phyloP scores from a whole-genome alignment of 2,888 invertebrate species.

The Eupsilia transversa region DNA sequence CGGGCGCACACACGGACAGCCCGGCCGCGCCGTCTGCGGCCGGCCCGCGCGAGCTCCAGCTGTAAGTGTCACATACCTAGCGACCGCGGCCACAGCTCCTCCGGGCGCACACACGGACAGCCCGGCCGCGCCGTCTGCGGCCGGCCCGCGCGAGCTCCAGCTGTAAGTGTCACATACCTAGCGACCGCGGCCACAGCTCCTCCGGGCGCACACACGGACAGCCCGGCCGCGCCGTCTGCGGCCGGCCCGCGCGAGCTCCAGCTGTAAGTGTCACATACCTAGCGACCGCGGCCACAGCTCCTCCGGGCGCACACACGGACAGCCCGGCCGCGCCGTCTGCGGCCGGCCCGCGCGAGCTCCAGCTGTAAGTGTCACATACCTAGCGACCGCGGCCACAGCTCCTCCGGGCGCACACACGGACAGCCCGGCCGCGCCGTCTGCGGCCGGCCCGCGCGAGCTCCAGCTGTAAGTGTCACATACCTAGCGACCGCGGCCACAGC shows the following conservation, averaged over 20 bases:
- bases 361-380: slow-evolving; percentile 75
- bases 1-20: not conserved
- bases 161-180: not conserved
- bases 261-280: slow-evolving; percentile 62
- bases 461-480: slow-evolving; percentile 90
- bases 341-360: not conserved
- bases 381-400: slow-evolving; percentile 97
- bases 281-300: slow-evolving; percentile 98
- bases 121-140: not conserved
- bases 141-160: not conserved
- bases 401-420: slow-evolving; percentile 98
- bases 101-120: slow-evolving; percentile 5
- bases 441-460: slow-evolving; percentile 87
- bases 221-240: not conserved
- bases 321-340: slow-evolving; percentile 68
- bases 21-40: not conserved
- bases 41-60: slow-evolving; percentile 71
- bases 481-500: slow-evolving; percentile 94
- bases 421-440: slow-evolving; percentile 92
- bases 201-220: slow-evolving; percentile 1
- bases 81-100: slow-evolving; percentile 8
- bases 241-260: slow-evolving; percentile 1
- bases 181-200: slow-evolving; percentile 2
- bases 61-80: slow-evolving; percentile 90
- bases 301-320: slow-evolving; percentile 98